Evolutionary conservation across 2,797 vertebrate genomes (phyloP), one percentile per base, ranked within the genome.

Genomic region (Picus viridis): DNA sequence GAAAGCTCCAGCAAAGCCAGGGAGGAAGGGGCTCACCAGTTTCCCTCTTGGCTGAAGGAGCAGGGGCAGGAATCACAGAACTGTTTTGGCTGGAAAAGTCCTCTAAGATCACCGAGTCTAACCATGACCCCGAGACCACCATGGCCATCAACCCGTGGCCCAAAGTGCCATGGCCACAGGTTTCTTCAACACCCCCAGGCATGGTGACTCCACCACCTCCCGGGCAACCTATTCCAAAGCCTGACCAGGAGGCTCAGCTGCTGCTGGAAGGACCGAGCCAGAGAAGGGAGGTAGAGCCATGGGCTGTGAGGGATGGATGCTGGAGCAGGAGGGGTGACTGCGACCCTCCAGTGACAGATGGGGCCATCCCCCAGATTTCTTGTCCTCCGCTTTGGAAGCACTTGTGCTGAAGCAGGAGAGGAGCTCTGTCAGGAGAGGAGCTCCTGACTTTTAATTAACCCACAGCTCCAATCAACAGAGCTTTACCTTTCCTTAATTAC

Each of bases 361-460:
- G 34, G 23, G 16, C 39, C 39, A 15, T 8, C 34, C 34, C 34
- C 0, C 41, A 32, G 34, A 62, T 16, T 0, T 32, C 51, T n/a
- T 4, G 0, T 20, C 16, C 78, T 59, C 12, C 8, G 5, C 4
- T 2, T 64, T 4, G 13, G 17, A 47, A 17, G 1, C 0, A 2
- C 51, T 49, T 29, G 41, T 41, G 68, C 75, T 0, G 1, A 62
- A 75, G 49, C 2, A 1, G 47, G 32, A 27, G 56, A 23, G 2
- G 8, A 92, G 70, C 70, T 71, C 80, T 26, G 70, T 1, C 26
- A 71, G 65, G 10, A 39, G 12, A 12, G 43, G 68, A 3, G 2
- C 51, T 71, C 24, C 59, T 68, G 53, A 36, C 47, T 75, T 41
- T 24, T 72, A 78, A 86, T 84, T 70, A 90, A 58, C 14, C 7